Evolutionary conservation across 1,140 invertebrate genomes (phyloP), one percentile per base, ranked within the genome.

Genomic region (Lepeophtheirus salmonis): DNA sequence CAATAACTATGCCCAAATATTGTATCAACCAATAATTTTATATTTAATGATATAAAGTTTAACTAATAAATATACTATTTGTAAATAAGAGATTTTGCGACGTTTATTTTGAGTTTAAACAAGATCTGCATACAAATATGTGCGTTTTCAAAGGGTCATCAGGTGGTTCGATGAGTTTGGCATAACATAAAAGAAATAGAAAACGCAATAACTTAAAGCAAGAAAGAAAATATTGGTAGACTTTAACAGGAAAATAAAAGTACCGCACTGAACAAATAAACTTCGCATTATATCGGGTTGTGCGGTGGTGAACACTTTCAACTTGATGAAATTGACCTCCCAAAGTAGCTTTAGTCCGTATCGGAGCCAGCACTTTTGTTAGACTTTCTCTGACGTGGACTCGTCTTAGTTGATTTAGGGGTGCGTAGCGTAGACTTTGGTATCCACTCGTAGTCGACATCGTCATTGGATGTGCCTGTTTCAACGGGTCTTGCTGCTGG

Each of bases 361-460:
- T 63, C 62, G 56, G 64, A 64, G 62, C 62, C 61, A 60, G 64
- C 61, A n/a, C 49, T 58, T 59, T 58, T 56, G 14, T 63, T 63
- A 20, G 51, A 21, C 59, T 64, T 65, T 41, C 63, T 50, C 23
- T 63, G 63, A 23, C 49, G 41, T 3, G 63, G 61, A 55, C 26
- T 30, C 6, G 60, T 63, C 56, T 60, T 60, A n/a, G n/a, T 22
- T 66, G 64, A 64, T 68, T 68, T 69, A 14, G 68, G 50, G 49
- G 64, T 63, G 56, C 68, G 66, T 21, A 91, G 77, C 66, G 85
- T 84, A 72, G 91, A 86, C 68, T 86, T 83, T 60, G 94, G 94
- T 66, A 98, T 73, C 94, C 95, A 98, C 64, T 97, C 91, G 68
- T 91, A 97, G 73, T 98, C 94, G 24, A 98, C 74, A 67, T 78